Evolutionary conservation across 2,113 vertebrate species (phyloP), one percentile per base, ranked within the genome.

Genomic region (Procavia capensis): DNA sequence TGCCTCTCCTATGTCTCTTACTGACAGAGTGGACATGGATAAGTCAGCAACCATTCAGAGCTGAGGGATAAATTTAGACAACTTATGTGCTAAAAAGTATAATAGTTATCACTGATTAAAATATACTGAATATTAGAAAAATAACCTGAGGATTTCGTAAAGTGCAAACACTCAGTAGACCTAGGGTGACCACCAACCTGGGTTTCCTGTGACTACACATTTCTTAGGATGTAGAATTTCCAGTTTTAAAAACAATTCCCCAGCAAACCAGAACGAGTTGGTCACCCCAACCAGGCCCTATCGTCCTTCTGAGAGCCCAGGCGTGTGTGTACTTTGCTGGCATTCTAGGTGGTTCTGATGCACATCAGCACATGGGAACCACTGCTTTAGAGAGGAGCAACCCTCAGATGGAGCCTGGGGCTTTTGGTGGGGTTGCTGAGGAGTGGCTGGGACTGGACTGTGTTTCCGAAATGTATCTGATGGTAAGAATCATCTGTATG

Each of bases 221-320:
- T 68, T 45, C 47, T 36, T 36, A 11, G 39, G n/a, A 41, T 27
- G 27, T 68, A 34, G 41, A 41, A 50, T 16, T 88, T 74, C 59
- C 5, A 14, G 11, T 57, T 43, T 34, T 45, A 59, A 85, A 45
- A 6, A 14, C 50, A 41, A 24, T 34, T 80, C 63, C 24, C 7
- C 2, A n/a, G n/a, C 41, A 34, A 36, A 31, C 1, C 0, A 24
- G 54, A 24, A 29, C 0, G 0, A 36, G 43, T 27, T 70, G 81
- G 36, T n/a, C 39, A 19, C 45, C 45, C 2, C 80, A 1, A 0
- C 59, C 85, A 50, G 59, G 25, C 54, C 36, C 2, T 24, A 0
- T 20, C 54, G 29, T 11, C 1, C 41, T 22, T 66, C 14, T 16
- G 66, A 70, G 34, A n/a, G 20, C 45, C 47, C 47, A 27, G 31